A percentile compares a stretch with the other conserved stretches of the same genome.
These are phyloP conservation scores for Andrena fulva DNA, from an alignment of 2,888 invertebrate genomes.

Conservation along the genomic window DNA sequence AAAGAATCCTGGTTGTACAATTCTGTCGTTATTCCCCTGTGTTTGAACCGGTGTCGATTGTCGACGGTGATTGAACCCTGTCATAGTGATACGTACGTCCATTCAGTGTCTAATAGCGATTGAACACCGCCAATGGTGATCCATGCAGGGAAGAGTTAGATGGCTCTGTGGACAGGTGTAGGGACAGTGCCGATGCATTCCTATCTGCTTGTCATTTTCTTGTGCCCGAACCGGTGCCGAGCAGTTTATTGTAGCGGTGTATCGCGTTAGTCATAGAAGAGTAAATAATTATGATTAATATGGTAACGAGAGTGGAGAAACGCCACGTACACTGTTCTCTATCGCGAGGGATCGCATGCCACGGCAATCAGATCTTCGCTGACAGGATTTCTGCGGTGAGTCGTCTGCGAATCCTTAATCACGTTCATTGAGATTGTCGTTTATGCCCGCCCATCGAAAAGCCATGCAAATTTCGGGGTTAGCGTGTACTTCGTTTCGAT, in stretches of 20 bases:
- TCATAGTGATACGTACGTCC: background rate
- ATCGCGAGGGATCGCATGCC: background rate
- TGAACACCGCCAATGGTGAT: constrained; percentile 6
- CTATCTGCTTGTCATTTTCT: constrained; percentile 6
- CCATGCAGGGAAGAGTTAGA: background rate
- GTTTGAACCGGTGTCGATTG: background rate
- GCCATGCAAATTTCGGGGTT: background rate
- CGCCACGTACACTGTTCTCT: background rate
- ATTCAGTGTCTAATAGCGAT: background rate
- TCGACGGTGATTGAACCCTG: background rate
- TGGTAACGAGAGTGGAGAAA: background rate
- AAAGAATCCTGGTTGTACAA: background rate
- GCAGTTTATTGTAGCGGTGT: background rate
- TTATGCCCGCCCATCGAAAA: background rate
- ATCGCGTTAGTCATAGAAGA: constrained; percentile 3
- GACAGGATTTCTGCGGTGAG: background rate
- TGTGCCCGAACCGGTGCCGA: constrained; percentile 1
- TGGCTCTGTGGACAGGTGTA: constrained; percentile 2
- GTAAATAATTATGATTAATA: constrained; percentile 19
- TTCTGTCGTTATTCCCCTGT: background rate
- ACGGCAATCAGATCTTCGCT: background rate
- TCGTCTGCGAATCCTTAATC: background rate
- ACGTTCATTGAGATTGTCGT: background rate
- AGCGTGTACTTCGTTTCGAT: background rate
- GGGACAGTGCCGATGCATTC: constrained; percentile 9